Evolutionary conservation across 37 sponge, comb jelly and placozoan genomes (phyloP).

Genomic region (Agelas oroides): DNA sequence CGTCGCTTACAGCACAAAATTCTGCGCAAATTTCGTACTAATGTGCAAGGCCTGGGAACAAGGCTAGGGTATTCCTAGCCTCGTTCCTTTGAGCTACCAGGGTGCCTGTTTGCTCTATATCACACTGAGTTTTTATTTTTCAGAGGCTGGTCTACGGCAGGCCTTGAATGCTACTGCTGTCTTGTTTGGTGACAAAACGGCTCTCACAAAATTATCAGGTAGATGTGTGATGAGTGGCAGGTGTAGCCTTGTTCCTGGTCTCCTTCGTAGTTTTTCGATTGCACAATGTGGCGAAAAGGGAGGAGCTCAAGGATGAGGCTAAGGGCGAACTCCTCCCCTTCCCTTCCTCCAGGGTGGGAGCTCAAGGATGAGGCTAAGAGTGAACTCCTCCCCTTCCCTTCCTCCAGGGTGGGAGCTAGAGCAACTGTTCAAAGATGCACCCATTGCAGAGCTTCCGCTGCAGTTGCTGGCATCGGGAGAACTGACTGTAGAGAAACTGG

Average conservation of each 20-base stretch:
- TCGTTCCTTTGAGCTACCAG: too few species aligned
- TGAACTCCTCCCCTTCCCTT: neutral
- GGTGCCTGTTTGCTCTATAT: too few species aligned
- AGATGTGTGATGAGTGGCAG: neutral
- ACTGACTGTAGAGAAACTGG: constrained; percentile 12
- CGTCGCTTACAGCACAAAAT: too few species aligned
- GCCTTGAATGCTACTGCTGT: constrained; percentile 65
- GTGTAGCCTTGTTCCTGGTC: too few species aligned
- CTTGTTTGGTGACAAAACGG: constrained; percentile 57
- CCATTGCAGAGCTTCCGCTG: constrained; percentile 9
- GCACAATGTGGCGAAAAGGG: too few species aligned
- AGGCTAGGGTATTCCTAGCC: too few species aligned
- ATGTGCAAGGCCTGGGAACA: too few species aligned
- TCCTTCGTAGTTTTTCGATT: neutral
- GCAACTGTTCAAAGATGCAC: constrained; percentile 41
- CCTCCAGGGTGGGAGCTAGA: constrained; percentile 5
- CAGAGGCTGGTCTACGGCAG: constrained; percentile 55
- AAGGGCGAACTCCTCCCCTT: neutral
- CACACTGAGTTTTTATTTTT: neutral
- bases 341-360: too few species aligned
- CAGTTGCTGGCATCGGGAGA: neutral
- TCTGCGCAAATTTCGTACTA: too few species aligned
- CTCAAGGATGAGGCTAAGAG: too few species aligned
- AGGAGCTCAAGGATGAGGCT: too few species aligned
- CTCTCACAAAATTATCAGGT: constrained; percentile 51